Conservation (phyloP, 2,888 invertebrate species). For the Onthophagus sagittarius region DNA sequence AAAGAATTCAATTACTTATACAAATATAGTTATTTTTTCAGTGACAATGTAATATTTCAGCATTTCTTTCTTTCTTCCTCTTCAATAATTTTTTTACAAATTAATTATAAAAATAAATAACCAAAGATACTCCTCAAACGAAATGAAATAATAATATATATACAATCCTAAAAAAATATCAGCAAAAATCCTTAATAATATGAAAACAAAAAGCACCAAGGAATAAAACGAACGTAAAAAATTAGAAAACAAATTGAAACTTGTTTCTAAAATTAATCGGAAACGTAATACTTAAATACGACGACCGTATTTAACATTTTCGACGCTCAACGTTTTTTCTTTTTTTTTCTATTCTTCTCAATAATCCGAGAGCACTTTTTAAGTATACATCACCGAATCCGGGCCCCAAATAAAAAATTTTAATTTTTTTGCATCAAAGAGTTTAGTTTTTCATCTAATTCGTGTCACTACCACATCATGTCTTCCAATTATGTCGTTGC, state of each 20-base stretch:
- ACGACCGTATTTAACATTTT: neutral
- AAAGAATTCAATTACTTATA: neutral
- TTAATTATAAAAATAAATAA: slow-evolving; percentile 6
- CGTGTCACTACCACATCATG: slow-evolving; percentile 50
- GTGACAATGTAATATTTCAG: neutral
- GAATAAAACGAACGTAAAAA: neutral
- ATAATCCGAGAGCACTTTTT: slow-evolving; percentile 10
- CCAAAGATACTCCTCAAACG: neutral
- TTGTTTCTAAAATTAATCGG: neutral
- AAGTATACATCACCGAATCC: slow-evolving; percentile 26
- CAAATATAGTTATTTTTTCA: neutral
- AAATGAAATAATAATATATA: neutral
- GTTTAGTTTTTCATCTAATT: slow-evolving; percentile 20
- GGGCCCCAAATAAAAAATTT: slow-evolving; percentile 1
- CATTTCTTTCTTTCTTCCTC: neutral
- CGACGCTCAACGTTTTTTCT: neutral
- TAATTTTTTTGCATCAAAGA: too few species aligned
- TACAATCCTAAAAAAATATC: neutral
- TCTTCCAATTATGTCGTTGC: slow-evolving; percentile 60
- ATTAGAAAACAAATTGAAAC: neutral
- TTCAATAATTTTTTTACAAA: neutral
- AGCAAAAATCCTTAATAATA: neutral
- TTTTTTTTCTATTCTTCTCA: neutral
- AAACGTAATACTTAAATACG: neutral
- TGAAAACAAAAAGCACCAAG: neutral